These are phyloP conservation scores for Calcarius lapponicus DNA, from an alignment of 2,797 vertebrate species.

Conservation along the genomic window DNA sequence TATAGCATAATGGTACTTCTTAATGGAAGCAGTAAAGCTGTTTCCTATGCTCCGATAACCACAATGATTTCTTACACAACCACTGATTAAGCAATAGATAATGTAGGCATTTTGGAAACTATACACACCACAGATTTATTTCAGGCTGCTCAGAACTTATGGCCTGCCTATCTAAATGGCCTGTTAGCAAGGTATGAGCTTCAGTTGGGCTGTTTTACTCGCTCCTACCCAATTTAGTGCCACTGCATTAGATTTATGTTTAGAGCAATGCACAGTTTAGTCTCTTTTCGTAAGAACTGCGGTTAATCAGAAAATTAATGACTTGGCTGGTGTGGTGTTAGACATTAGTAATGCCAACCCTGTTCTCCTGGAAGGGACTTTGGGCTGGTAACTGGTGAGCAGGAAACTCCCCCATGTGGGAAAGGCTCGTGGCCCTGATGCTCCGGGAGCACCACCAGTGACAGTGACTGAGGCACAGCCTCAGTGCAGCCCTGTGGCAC, in stretches of 20 bases:
- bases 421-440: neutral
- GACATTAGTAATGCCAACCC: neutral
- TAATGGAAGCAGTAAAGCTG: conserved; percentile 69
- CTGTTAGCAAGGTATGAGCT: conserved; percentile 53
- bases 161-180: conserved; percentile 27
- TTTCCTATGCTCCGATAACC: conserved; percentile 57
- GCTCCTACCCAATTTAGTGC: conserved; percentile 32
- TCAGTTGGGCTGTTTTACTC: conserved; percentile 34
- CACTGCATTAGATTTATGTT: conserved; percentile 40
- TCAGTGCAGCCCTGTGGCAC: neutral
- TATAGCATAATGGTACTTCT: conserved; percentile 42
- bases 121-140: conserved; percentile 41
- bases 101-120: conserved; percentile 61
- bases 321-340: neutral
- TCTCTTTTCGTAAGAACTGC: conserved; percentile 42
- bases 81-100: conserved; percentile 72
- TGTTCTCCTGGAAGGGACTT: neutral
- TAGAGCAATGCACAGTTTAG: conserved; percentile 17
- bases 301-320: conserved; percentile 68
- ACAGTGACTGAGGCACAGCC: neutral
- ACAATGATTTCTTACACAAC: conserved; percentile 71
- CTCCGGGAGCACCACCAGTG: neutral
- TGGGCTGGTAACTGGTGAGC: neutral
- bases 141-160: conserved; percentile 45
- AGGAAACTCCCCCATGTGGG: neutral